Percentiles rank a stretch among this genome's conserved stretches.
Conservation (phyloP, 2,888 invertebrate species). For the Sphaerophoria taeniata region DNA sequence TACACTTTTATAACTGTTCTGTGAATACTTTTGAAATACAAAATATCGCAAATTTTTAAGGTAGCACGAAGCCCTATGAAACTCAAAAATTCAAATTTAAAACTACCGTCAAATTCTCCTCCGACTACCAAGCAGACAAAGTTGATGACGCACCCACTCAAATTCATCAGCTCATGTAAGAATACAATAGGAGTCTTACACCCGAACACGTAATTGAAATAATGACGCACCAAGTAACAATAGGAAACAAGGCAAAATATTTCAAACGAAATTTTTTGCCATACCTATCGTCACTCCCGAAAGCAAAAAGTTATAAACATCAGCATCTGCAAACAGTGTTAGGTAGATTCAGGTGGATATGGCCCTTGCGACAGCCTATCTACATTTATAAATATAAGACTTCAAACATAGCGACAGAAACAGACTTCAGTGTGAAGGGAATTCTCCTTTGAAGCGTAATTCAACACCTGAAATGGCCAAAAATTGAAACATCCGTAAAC, state of each 20-base stretch:
- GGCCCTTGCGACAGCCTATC: slow-evolving; percentile 19
- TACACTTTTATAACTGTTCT: too few relatives aligned
- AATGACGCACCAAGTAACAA: slow-evolving; percentile 67
- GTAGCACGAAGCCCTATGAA: too few relatives aligned
- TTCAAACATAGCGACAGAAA: slow-evolving; percentile 38
- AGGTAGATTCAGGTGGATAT: background rate
- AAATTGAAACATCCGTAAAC: slow-evolving; percentile 73
- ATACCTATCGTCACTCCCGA: background rate
- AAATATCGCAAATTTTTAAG: too few relatives aligned
- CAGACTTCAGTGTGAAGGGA: slow-evolving; percentile 32
- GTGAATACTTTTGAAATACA: too few relatives aligned
- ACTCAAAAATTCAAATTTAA: too few relatives aligned
- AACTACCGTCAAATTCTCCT: too few relatives aligned
- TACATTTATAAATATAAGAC: slow-evolving; percentile 45
- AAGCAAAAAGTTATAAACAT: slow-evolving; percentile 1
- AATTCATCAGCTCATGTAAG: slow-evolving; percentile 56
- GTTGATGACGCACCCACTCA: too few relatives aligned
- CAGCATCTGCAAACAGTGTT: too few relatives aligned
- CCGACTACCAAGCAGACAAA: too few relatives aligned
- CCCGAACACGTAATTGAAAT: slow-evolving; percentile 70
- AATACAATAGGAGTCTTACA: too few relatives aligned
- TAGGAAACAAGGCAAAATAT: slow-evolving; percentile 43
- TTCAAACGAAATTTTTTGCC: slow-evolving; percentile 29
- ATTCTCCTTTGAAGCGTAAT: slow-evolving; percentile 70
- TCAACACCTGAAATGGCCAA: slow-evolving; percentile 69